Base-by-base conservation (phyloP, 2,888 invertebrate genomes). In the Coleophora deauratella region DNA sequence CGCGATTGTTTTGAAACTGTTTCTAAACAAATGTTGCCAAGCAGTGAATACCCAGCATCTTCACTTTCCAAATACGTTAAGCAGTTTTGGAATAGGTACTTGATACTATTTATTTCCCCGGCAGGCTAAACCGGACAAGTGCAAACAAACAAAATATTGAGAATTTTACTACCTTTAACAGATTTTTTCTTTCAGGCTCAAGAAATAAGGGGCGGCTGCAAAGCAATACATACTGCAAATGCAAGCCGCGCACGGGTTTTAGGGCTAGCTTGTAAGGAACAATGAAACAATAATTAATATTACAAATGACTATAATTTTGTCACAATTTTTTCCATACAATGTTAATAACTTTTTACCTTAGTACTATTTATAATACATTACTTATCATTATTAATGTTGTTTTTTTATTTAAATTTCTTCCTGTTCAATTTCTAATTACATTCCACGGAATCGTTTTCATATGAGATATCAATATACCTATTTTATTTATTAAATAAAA, bases 301-400 rank as follows among this genome's bases (percentile, higher is more conserved):
- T 86, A 86, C 86, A 86, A 86, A 86, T 86, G 86, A 86, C 86
- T 86, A 86, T 86, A 86, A 84, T 86, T 85, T 82, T 86, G 86
- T 86, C 86, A 86, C 86, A 84, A 85, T 84, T 84, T 81, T 44
- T 84, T 85, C 85, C 86, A 84, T 86, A 86, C 86, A 86, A 77
- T 85, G 86, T 86, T 85, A 85, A 84, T 85, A 85, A 85, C 85
- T 81, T 84, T 84, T 84, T 81, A 82, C 80, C 84, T 82, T 84
- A 84, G 44, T 57, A 52, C 81, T 84, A 84, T 76, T 81, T 85
- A 85, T 85, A 84, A 82, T 85, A 84, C 84, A 85, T 80, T 79
- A 84, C 84, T 84, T 85, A 80, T 66, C 68, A 69, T 75, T 70
- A 79, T 73, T 76, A 74, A 79, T 78, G 77, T 77, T 77, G 80